These are phyloP conservation scores for Pantherophis vulpinus DNA, from an alignment of 2,797 vertebrate species.

Conservation along the genomic window DNA sequence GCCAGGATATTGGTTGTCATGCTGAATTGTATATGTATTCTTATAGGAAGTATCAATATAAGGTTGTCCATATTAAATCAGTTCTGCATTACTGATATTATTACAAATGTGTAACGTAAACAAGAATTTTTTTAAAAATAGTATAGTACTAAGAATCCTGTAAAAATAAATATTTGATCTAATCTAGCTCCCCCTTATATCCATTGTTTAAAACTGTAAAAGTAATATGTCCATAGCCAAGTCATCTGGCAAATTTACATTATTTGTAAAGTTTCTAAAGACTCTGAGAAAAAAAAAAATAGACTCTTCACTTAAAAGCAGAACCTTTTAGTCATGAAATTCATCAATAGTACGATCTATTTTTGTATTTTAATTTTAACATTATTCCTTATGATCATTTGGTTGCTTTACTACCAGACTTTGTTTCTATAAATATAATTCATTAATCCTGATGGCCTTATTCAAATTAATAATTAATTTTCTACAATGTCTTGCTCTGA, in stretches of 20 bases:
- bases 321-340: not conserved
- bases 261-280: not conserved
- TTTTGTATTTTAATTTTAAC: not conserved
- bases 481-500: not conserved
- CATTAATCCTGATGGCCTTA: conserved; percentile 16
- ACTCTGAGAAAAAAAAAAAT: not conserved
- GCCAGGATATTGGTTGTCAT: not conserved
- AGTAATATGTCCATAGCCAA: not conserved
- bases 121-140: not conserved
- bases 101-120: not conserved
- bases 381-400: not conserved
- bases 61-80: not conserved
- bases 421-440: conserved; percentile 5
- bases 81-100: not conserved
- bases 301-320: not conserved
- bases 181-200: not conserved
- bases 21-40: not conserved
- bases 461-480: conserved; percentile 29
- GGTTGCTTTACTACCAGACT: not conserved
- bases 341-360: not conserved
- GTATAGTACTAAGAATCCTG: not conserved
- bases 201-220: not conserved
- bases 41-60: not conserved
- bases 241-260: not conserved
- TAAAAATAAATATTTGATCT: not conserved